Conservation (phyloP, 2,888 invertebrate genomes). For the Plebejus melissa region DNA sequence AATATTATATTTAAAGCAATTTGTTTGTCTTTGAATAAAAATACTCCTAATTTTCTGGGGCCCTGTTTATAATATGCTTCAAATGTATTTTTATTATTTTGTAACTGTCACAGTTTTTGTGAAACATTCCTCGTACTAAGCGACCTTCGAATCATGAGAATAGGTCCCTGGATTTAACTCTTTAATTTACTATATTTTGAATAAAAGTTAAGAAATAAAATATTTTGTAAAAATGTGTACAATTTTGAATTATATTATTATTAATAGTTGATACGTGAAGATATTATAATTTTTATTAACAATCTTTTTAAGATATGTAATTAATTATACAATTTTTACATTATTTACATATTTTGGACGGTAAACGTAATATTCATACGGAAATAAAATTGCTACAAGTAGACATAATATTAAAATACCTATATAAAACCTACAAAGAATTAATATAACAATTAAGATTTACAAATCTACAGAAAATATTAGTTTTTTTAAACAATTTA, state of each 20-base stretch:
- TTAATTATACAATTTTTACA: constrained; percentile 33
- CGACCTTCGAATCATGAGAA: no score
- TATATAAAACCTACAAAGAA: neutral
- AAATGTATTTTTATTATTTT: neutral
- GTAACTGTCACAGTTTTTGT: no score
- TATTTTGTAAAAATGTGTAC: neutral
- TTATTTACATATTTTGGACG: constrained; percentile 33
- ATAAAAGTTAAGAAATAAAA: neutral
- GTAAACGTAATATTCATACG: constrained; percentile 25
- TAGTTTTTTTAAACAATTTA: neutral
- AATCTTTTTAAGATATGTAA: constrained; percentile 29
- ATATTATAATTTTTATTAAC: neutral
- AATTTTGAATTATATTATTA: neutral
- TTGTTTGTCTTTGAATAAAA: neutral
- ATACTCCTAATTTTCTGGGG: neutral
- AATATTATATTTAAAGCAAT: neutral
- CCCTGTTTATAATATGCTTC: no score
- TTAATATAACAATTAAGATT: neutral
- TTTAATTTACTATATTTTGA: neutral
- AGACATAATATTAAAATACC: neutral
- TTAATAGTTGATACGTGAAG: neutral
- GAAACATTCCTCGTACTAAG: no score
- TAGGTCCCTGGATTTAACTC: neutral
- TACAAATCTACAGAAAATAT: neutral
- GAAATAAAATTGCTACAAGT: neutral